Base-by-base conservation (phyloP, 2,797 vertebrate species). In the Anabas testudineus region DNA sequence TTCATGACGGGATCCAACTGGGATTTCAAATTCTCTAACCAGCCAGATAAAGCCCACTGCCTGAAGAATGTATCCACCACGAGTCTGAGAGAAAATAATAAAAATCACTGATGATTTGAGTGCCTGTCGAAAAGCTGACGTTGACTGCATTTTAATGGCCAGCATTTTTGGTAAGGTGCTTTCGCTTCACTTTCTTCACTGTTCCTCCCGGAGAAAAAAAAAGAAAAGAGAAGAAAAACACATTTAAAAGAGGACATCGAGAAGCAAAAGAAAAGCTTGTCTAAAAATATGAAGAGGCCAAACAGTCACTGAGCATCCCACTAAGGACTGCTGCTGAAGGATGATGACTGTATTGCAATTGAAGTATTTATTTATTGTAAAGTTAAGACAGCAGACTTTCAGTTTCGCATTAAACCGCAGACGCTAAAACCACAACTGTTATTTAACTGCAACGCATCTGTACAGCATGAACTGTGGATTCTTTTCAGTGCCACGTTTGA, bases 1-100 rank as follows among this genome's bases (percentile, higher is more conserved):
- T 91, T 92, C 85, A 85, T 80, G 88, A 87, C 67, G 39, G 84
- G 77, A 90, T 88, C 87, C 88, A 83, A 86, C 87, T 68, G 90
- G 86, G 92, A 92, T 92, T 93, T 91, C 86, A 90, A 92, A 92
- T 87, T 84, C 88, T 90, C 87, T 68, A 90, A 92, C 85, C 90
- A 90, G 86, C 82, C 88, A 83, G 90, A 93, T 87, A 91, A 90
- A 92, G 86, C 83, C 72, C 77, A 58, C 69, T 61, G 85, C 84
- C 80, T 82, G 87, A 87, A 91, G 84, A 90, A 91, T 52, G 70
- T 68, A 58, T 85, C 90, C 85, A 86, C 81, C 78, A 68, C 57
- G 49, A 91, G 76, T 76, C 55, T 56, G 54, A 78, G 65, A 68
- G 74, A 85, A 79, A 89, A 85, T 58, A 80, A 82, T 41, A 81